A percentile compares a stretch with the other conserved stretches of the same genome.
Evolutionary conservation across 1,140 invertebrate species (phyloP).

Genomic region (Drosophila miranda): DNA sequence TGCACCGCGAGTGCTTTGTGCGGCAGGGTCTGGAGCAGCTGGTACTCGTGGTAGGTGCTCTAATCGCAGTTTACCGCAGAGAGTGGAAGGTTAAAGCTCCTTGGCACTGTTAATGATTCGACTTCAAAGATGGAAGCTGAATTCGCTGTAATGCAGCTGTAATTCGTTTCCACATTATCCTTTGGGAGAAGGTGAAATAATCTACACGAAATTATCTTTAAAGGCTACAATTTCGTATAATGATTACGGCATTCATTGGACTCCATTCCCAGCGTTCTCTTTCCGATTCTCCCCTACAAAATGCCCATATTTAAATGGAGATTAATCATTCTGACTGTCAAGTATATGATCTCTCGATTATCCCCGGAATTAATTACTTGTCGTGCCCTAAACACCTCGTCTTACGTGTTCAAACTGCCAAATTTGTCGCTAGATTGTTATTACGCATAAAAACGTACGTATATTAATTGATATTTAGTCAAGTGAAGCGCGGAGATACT

Average conservation of each 20-base stretch:
- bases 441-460: slow-evolving; percentile 19
- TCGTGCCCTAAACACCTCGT: slow-evolving; percentile 1
- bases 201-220: too few relatives aligned
- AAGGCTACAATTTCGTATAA: too few relatives aligned
- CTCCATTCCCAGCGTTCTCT: too few relatives aligned
- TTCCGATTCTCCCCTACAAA: too few relatives aligned
- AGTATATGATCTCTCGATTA: background rate
- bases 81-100: background rate
- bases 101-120: too few relatives aligned
- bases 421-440: slow-evolving; percentile 24
- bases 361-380: slow-evolving; percentile 20
- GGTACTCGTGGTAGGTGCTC: slow-evolving; percentile 55
- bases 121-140: too few relatives aligned
- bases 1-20: slow-evolving; percentile 47
- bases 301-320: too few relatives aligned
- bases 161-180: too few relatives aligned
- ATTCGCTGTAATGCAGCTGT: too few relatives aligned
- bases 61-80: slow-evolving; percentile 51
- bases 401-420: slow-evolving; percentile 56
- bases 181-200: too few relatives aligned
- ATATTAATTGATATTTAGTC: slow-evolving; percentile 57
- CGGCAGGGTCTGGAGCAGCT: slow-evolving; percentile 24
- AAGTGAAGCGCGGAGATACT: slow-evolving; percentile 8
- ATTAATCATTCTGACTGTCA: too few relatives aligned
- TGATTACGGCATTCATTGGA: too few relatives aligned